Base-by-base conservation (phyloP, 2,113 vertebrate genomes). In the Sialia sialis region DNA sequence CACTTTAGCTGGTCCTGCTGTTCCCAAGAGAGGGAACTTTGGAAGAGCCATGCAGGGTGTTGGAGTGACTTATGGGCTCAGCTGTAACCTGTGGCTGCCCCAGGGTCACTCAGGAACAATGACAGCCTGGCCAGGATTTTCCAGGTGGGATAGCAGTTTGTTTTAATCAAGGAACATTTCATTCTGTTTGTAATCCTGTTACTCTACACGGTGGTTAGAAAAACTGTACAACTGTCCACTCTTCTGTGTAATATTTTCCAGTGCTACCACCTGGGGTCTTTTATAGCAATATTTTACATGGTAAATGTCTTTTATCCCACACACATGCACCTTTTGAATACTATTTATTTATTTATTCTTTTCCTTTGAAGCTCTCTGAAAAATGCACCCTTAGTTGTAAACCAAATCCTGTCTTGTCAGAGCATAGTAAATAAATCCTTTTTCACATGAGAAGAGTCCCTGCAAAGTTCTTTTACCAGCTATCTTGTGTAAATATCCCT, bases 141-240 rank as follows among this genome's bases (percentile, higher is more conserved):
- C 89, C 95, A 95, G 89, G 93, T 96, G 93, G 83, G 36, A 73
- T 92, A 91, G 75, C 25, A 62, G 59, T 96, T 92, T 92, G 72
- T 85, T 92, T 93, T 84, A 82, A 59, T 92, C 29, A 7, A 63
- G 85, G 87, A 74, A 58, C n/a, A 4, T 62, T 82, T 93, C 11
- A 80, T 72, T 88, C 55, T 34, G n/a, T 91, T 80, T 68, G 59
- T 64, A 83, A 77, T 91, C 62, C 54, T 74, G 84, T 88, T 55
- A 32, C 48, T 90, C 25, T 49, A 48, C 23, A 17, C 39, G 85
- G 16, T 2, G 1, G 59, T 56, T 76, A 58, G 32, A 55, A 87
- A 78, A 95, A 18, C 20, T 18, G 17, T 54, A 19, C 34, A 36
- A 62, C 39, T 86, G 36, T 80, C 68, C 44, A 8, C n/a, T 67